phyloP scores from a whole-genome alignment of 2,797 vertebrate species.

The Petrocephalus sullivani region DNA sequence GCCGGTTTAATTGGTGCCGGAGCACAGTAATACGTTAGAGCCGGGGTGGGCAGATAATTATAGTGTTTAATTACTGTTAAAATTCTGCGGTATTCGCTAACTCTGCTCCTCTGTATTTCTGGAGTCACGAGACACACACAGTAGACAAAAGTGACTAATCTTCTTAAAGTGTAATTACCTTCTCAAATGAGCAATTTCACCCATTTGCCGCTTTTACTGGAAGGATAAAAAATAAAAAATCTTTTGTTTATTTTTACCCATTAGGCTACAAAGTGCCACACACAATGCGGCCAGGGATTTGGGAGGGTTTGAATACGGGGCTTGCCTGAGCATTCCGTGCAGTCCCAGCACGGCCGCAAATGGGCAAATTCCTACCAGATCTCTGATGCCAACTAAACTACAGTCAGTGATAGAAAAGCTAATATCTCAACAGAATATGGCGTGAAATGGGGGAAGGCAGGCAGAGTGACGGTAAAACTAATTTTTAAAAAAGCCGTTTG shows the following conservation, averaged over 20 bases:
- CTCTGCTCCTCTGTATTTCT: background rate
- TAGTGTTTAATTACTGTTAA: slow-evolving; percentile 2
- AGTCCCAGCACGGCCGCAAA: background rate
- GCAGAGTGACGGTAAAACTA: background rate
- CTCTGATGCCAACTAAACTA: background rate
- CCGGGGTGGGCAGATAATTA: background rate
- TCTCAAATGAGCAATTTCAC: slow-evolving; percentile 16
- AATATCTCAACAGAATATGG: background rate
- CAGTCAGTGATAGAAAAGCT: background rate
- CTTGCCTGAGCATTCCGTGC: background rate
- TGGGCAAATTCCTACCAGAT: background rate
- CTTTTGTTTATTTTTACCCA: slow-evolving; percentile 1
- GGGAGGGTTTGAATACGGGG: background rate
- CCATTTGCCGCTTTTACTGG: background rate
- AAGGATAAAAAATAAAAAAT: background rate
- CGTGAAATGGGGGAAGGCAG: background rate
- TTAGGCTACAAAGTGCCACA: background rate
- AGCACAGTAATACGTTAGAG: background rate
- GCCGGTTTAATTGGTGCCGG: background rate
- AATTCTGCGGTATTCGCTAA: background rate
- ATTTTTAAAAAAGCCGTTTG: background rate
- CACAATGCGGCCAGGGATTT: background rate
- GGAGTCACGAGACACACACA: background rate
- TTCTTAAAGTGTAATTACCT: slow-evolving; percentile 15
- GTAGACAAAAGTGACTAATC: slow-evolving; percentile 11